Conservation (phyloP, 2,888 invertebrate species). For the Philhelius pedissequus region DNA sequence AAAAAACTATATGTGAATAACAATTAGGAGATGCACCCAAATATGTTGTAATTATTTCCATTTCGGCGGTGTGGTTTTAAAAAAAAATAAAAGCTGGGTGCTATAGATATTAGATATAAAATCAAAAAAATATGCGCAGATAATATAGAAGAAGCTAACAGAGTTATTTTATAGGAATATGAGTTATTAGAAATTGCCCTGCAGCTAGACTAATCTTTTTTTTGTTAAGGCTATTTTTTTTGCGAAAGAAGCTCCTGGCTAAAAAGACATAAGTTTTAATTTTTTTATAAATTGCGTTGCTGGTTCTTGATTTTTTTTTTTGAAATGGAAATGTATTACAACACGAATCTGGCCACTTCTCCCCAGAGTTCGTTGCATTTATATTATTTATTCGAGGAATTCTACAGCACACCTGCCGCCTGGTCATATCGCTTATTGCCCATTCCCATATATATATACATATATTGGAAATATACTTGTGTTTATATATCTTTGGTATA, state of each 20-base stretch:
- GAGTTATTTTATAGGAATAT: neutral
- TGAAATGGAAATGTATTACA: conserved; percentile 78
- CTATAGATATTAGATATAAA: conserved; percentile 28
- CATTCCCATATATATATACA: conserved; percentile 81
- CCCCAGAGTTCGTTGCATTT: conserved; percentile 78
- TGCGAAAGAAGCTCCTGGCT: conserved; percentile 62
- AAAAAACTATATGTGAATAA: conserved; percentile 39
- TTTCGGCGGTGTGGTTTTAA: conserved; percentile 69
- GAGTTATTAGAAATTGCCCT: conserved; percentile 32
- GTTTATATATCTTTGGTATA: conserved; percentile 13
- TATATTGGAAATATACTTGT: conserved; percentile 42
- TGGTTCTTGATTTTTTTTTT: conserved; percentile 41
- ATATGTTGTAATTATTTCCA: conserved; percentile 79
- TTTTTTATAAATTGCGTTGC: conserved; percentile 24
- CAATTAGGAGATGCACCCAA: conserved; percentile 78
- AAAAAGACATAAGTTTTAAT: conserved; percentile 16
- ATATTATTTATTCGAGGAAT: conserved; percentile 79
- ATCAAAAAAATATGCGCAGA: conserved; percentile 70
- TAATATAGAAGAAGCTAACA: conserved; percentile 70
- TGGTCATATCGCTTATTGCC: conserved; percentile 87
- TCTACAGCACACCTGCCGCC: conserved; percentile 82
- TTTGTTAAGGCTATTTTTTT: conserved; percentile 23
- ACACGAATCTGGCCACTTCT: conserved; percentile 79
- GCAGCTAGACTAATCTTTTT: conserved; percentile 14
- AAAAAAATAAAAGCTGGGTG: conserved; percentile 34